Conservation (phyloP, 37 sponge, comb jelly and placozoan species). For the Eunapius fragilis region DNA sequence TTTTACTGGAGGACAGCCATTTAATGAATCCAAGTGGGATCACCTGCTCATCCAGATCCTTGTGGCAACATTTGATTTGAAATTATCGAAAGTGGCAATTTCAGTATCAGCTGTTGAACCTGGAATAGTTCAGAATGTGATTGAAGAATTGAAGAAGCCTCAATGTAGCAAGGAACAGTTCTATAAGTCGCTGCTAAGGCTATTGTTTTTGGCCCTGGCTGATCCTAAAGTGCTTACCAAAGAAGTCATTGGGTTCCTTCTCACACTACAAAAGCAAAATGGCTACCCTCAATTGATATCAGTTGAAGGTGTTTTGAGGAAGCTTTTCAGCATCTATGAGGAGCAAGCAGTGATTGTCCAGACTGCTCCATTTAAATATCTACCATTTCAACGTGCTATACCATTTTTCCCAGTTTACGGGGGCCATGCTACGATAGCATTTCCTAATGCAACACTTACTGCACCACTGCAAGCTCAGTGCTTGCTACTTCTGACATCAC, state of each 20-base stretch:
- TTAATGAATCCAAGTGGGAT: background rate
- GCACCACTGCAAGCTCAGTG: background rate
- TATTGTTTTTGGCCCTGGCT: background rate
- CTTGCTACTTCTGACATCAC: background rate
- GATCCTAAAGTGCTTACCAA: background rate
- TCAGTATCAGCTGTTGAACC: background rate
- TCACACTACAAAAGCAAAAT: background rate
- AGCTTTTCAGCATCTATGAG: background rate
- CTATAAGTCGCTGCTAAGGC: background rate
- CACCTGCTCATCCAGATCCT: background rate
- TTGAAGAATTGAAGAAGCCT: background rate
- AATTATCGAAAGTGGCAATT: background rate
- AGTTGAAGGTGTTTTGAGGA: background rate
- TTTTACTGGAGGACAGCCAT: background rate
- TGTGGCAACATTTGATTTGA: background rate
- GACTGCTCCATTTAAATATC: constrained; percentile 10
- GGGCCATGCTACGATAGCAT: constrained; percentile 21
- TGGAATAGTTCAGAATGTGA: background rate
- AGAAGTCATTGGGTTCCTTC: background rate
- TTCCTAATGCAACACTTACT: background rate
- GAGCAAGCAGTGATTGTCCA: background rate
- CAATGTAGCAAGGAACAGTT: background rate
- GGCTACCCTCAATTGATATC: background rate
- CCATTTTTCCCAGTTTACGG: constrained; percentile 48
- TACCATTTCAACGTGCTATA: constrained; percentile 53